These are phyloP conservation scores for Nettapus auritus DNA, from an alignment of 2,113 vertebrate genomes.

Conservation along the genomic window DNA sequence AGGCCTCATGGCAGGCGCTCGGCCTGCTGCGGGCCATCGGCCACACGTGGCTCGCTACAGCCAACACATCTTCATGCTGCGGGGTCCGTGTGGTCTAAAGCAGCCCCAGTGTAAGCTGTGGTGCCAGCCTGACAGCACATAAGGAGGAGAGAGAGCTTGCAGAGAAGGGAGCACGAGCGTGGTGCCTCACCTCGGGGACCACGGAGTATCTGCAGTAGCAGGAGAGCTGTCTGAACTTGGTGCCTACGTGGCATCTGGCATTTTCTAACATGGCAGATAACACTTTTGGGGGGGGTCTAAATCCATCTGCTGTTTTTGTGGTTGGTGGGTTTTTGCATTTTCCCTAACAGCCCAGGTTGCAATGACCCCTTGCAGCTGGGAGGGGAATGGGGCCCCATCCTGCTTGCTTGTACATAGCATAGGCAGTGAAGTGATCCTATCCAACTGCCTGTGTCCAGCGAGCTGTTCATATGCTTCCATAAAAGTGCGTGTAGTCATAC, in stretches of 20 bases:
- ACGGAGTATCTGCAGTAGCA: background rate
- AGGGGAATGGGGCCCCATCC: background rate
- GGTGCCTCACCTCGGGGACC: no score
- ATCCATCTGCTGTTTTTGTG: background rate
- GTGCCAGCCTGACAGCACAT: background rate
- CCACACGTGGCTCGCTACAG: background rate
- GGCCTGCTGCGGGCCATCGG: background rate
- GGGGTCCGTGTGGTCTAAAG: rapidly evolving
- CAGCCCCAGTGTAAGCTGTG: background rate
- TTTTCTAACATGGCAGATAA: background rate
- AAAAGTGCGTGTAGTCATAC: background rate
- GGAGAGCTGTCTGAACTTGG: background rate
- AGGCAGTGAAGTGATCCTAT: background rate
- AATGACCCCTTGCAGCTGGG: background rate
- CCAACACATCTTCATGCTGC: background rate
- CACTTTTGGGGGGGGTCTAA: background rate
- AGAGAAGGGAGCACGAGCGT: background rate
- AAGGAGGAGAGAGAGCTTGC: background rate
- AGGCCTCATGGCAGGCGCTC: background rate
- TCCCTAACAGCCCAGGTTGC: background rate
- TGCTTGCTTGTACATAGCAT: background rate
- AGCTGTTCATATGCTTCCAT: background rate
- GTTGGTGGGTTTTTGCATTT: background rate
- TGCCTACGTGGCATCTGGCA: background rate
- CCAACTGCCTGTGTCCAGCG: background rate